Conservation (phyloP, 2,888 invertebrate genomes). For the Ceriagrion tenellum region DNA sequence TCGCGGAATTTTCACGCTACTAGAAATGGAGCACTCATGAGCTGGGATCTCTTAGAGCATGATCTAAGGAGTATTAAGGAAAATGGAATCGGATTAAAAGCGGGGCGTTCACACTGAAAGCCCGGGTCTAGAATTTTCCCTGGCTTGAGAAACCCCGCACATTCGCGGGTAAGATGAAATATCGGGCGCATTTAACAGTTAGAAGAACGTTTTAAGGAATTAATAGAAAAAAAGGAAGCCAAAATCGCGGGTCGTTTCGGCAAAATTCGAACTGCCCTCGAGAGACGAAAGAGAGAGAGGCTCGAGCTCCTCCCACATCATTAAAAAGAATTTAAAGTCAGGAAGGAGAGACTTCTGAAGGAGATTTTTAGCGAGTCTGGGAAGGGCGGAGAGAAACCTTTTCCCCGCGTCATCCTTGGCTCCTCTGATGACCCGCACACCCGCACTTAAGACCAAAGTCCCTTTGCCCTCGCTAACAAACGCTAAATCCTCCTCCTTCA, state of each 20-base stretch:
- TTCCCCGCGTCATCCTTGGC: not conserved
- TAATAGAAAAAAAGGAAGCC: not conserved
- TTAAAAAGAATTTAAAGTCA: too few relatives aligned
- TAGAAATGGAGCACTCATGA: too few relatives aligned
- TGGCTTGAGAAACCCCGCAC: too few relatives aligned
- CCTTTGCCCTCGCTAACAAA: not conserved
- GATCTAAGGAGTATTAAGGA: too few relatives aligned
- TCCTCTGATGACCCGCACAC: not conserved
- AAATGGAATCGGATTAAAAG: too few relatives aligned
- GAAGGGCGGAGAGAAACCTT: not conserved
- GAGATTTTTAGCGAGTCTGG: too few relatives aligned
- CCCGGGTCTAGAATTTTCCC: too few relatives aligned
- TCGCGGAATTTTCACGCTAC: too few relatives aligned
- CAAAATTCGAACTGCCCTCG: not conserved
- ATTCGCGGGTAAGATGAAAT: not conserved
- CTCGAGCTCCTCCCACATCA: too few relatives aligned
- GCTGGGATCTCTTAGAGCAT: too few relatives aligned
- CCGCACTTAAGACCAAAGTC: not conserved
- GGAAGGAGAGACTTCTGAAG: too few relatives aligned
- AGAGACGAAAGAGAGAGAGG: not conserved
- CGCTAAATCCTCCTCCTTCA: conserved; percentile 20
- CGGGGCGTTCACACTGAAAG: too few relatives aligned
- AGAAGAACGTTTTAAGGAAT: not conserved
- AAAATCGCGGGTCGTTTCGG: not conserved
- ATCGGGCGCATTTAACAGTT: not conserved